Conservation (phyloP, 92 coral and sea anemone species). For the Virgularia gustaviana region DNA sequence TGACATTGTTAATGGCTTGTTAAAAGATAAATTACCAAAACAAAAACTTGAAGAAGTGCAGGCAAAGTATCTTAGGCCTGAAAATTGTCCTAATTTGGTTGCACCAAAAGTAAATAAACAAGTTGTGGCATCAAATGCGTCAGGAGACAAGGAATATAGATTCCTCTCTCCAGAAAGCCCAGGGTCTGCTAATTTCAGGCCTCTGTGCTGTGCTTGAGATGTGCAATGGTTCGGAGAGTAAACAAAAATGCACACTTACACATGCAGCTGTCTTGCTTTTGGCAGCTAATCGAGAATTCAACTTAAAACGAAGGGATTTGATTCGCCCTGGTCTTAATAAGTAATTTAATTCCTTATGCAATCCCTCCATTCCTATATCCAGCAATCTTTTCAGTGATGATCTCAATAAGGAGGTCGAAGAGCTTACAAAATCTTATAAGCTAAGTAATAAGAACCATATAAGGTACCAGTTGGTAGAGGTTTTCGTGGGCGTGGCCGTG, state of each 20-base stretch:
- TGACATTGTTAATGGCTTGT: slow-evolving; percentile 35
- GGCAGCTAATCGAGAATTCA: slow-evolving; percentile 43
- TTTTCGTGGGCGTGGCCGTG: not conserved
- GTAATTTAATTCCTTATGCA: slow-evolving; percentile 46
- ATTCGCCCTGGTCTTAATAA: slow-evolving; percentile 48
- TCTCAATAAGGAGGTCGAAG: slow-evolving; percentile 46
- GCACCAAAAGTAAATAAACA: slow-evolving; percentile 46
- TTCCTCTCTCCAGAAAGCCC: slow-evolving; percentile 44
- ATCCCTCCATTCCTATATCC: slow-evolving; percentile 45
- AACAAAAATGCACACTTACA: slow-evolving; percentile 30
- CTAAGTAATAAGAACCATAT: not conserved
- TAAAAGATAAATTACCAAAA: slow-evolving; percentile 28
- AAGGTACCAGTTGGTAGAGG: not conserved
- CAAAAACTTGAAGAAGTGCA: slow-evolving; percentile 28
- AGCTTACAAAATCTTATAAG: slow-evolving; percentile 30
- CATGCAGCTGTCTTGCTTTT: slow-evolving; percentile 43
- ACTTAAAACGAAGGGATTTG: slow-evolving; percentile 44
- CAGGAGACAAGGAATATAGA: slow-evolving; percentile 38
- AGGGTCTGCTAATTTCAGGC: slow-evolving; percentile 30
- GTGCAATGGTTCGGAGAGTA: not conserved
- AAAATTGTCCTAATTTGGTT: slow-evolving; percentile 44
- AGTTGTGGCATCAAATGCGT: slow-evolving; percentile 42
- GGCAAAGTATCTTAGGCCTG: slow-evolving; percentile 35
- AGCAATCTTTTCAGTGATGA: slow-evolving; percentile 53
- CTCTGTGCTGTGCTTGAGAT: not conserved